These are phyloP conservation scores for Mustelus asterias DNA, from an alignment of 2,113 vertebrate species.

Conservation along the genomic window DNA sequence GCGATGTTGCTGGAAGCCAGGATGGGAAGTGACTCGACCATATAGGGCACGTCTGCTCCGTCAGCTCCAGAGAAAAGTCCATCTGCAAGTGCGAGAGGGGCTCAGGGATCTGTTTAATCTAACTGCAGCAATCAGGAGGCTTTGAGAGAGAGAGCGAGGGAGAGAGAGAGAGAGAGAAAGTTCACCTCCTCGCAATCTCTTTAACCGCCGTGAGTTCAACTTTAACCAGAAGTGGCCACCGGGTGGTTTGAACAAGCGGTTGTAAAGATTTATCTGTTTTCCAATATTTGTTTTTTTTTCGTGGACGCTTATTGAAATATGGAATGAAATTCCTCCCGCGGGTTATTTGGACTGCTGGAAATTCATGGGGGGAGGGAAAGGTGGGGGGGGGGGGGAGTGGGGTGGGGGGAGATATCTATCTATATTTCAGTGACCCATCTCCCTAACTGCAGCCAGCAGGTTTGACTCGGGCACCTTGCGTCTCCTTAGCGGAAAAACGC, in stretches of 20 bases:
- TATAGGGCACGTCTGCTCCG: constrained; percentile 50
- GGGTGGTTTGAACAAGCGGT: background rate
- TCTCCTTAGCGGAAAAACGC: background rate
- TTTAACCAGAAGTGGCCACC: background rate
- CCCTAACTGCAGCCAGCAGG: background rate
- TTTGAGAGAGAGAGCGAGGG: no score
- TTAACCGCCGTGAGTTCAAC: background rate
- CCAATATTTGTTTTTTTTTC: background rate
- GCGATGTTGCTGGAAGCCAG: constrained; percentile 52
- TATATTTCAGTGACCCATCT: background rate
- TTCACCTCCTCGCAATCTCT: background rate
- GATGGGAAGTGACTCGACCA: constrained; percentile 54
- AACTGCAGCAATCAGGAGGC: background rate
- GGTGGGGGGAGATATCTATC: no score
- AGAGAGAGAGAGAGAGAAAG: no score
- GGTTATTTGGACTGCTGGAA: background rate
- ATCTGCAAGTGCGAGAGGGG: constrained; percentile 34
- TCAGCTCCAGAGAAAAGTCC: constrained; percentile 45
- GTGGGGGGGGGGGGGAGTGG: no score
- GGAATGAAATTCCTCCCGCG: background rate
- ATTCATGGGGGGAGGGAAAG: background rate
- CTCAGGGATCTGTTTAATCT: constrained; percentile 7
- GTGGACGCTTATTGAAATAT: background rate
- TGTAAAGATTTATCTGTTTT: background rate
- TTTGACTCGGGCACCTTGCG: background rate